Conservation (phyloP, 2,888 invertebrate species). For the Neoitamus cyanurus region DNA sequence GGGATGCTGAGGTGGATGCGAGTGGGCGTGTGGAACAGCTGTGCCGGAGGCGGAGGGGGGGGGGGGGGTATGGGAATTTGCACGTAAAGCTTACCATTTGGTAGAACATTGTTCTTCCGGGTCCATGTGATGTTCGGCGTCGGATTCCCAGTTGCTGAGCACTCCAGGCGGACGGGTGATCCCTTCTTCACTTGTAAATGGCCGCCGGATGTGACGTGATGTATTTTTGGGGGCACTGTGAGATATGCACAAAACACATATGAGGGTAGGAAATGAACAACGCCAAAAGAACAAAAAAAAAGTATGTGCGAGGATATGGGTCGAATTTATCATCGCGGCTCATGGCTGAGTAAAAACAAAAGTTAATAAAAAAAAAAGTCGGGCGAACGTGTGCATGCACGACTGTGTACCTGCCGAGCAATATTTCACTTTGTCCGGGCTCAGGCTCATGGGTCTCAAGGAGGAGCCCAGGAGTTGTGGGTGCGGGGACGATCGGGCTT, state of each 20-base stretch:
- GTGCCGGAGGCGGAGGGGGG: neutral
- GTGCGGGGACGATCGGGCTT: neutral
- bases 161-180: slow-evolving; percentile 76
- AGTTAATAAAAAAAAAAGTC: neutral
- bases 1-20: neutral
- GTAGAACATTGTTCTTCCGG: slow-evolving; percentile 56
- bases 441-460: neutral
- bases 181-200: slow-evolving; percentile 73
- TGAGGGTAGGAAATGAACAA: slow-evolving; percentile 2
- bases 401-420: neutral
- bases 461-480: neutral
- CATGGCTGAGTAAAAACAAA: neutral
- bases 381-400: neutral
- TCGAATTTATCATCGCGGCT: slow-evolving; percentile 16
- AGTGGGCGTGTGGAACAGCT: neutral
- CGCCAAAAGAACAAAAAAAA: neutral
- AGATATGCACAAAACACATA: neutral
- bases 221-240: slow-evolving; percentile 70
- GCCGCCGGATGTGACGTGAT: slow-evolving; percentile 68
- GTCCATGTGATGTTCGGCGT: slow-evolving; percentile 79
- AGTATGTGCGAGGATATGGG: neutral
- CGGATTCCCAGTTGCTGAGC: slow-evolving; percentile 76
- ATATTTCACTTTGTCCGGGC: slow-evolving; percentile 13
- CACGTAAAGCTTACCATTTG: slow-evolving; percentile 50
- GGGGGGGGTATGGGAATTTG: neutral